Evolutionary conservation across 2,888 invertebrate genomes (phyloP).

Genomic region (Balanococcus diminutus): DNA sequence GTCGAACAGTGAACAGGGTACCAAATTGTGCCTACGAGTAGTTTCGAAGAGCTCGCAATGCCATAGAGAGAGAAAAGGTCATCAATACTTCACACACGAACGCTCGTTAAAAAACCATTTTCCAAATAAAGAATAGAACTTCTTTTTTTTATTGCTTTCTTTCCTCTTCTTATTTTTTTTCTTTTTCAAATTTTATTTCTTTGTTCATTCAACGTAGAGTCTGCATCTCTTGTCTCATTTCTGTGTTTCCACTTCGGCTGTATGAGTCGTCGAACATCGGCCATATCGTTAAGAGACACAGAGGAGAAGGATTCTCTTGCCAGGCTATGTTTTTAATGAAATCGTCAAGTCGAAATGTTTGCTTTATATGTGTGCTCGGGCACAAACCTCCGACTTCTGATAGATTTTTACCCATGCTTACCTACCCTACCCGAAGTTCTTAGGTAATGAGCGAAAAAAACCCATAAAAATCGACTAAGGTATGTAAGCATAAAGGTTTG

Average conservation of each 20-base stretch:
- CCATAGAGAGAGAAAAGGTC: background rate
- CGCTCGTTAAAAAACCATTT: constrained; percentile 40
- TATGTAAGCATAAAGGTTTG: too few relatives aligned
- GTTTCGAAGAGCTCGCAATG: background rate
- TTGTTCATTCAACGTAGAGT: background rate
- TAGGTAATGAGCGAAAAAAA: too few relatives aligned
- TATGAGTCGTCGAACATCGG: background rate
- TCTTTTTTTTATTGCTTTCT: background rate
- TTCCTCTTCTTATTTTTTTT: background rate
- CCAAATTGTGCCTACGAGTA: too few relatives aligned
- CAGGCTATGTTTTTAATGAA: constrained; percentile 9
- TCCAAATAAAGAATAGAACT: constrained; percentile 27
- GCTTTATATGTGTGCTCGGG: background rate
- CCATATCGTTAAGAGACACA: background rate
- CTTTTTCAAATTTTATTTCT: background rate
- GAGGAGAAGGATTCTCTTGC: background rate
- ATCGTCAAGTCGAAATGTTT: background rate
- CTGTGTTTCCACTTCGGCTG: background rate
- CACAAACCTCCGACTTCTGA: background rate
- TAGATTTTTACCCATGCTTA: background rate
- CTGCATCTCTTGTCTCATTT: background rate
- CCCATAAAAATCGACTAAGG: too few relatives aligned
- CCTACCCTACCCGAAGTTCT: too few relatives aligned
- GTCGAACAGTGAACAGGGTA: too few relatives aligned
- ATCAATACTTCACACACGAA: constrained; percentile 21